Percentiles rank a stretch among this genome's conserved stretches.
Evolutionary conservation across 1,140 invertebrate genomes (phyloP).

Genomic region (Arion vulgaris): DNA sequence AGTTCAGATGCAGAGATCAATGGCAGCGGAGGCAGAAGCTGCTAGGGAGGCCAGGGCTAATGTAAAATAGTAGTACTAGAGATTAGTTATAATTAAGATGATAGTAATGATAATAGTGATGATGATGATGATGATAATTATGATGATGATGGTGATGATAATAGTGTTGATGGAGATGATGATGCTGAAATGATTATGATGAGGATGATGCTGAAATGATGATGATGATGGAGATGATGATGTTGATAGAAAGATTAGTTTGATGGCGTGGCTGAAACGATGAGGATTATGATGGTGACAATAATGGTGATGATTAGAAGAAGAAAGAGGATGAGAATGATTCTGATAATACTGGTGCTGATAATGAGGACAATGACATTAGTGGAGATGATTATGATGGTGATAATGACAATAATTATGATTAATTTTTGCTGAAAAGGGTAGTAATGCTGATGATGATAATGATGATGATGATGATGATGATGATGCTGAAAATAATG

Average conservation of each 20-base stretch:
- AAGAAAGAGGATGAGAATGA: neutral
- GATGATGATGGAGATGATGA: no score
- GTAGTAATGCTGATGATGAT: no score
- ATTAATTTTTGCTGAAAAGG: no score
- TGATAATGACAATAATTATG: no score
- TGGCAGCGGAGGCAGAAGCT: slow-evolving; percentile 61
- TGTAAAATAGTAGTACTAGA: slow-evolving; percentile 42
- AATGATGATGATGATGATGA: neutral
- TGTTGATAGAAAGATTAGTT: no score
- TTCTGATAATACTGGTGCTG: neutral
- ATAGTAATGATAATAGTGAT: no score
- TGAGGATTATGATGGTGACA: neutral
- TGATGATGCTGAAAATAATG: no score
- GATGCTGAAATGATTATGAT: neutral
- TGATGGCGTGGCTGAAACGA: no score
- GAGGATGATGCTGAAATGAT: no score
- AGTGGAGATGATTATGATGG: neutral
- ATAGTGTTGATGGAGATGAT: neutral
- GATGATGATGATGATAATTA: no score
- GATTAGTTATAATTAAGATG: neutral
- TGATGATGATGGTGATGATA: neutral
- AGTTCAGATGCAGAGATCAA: slow-evolving; percentile 80
- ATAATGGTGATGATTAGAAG: neutral
- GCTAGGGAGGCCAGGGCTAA: slow-evolving; percentile 67
- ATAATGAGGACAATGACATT: no score